These are phyloP conservation scores for Sesia bembeciformis DNA, from an alignment of 2,888 invertebrate species.

Conservation along the genomic window DNA sequence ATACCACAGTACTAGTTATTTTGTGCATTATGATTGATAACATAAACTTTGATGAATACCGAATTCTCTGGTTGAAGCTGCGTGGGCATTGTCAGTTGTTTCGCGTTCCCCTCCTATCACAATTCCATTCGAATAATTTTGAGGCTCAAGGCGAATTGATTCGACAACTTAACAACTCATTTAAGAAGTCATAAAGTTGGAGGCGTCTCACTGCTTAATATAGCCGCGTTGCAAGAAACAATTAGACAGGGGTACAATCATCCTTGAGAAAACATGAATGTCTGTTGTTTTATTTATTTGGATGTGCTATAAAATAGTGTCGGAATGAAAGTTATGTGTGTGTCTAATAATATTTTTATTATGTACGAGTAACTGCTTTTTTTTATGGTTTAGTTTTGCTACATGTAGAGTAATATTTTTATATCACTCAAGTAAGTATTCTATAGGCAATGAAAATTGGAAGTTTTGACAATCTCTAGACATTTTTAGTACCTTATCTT, in stretches of 20 bases:
- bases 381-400: too few relatives aligned
- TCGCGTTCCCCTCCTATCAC: constrained; percentile 18
- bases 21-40: too few relatives aligned
- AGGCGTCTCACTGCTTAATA: constrained; percentile 68
- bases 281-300: constrained; percentile 13
- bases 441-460: too few relatives aligned
- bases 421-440: too few relatives aligned
- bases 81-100: not conserved
- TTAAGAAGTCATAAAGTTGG: constrained; percentile 67
- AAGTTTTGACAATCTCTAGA: too few relatives aligned
- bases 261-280: constrained; percentile 33
- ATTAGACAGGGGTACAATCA: constrained; percentile 68
- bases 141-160: constrained; percentile 57
- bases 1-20: too few relatives aligned
- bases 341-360: too few relatives aligned
- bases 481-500: too few relatives aligned
- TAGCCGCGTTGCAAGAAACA: constrained; percentile 70
- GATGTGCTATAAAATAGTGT: constrained; percentile 26
- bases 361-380: too few relatives aligned
- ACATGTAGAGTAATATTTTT: too few relatives aligned
- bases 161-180: constrained; percentile 69
- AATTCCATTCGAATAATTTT: constrained; percentile 43
- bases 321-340: too few relatives aligned
- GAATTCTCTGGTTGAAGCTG: not conserved
- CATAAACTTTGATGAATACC: too few relatives aligned